Evolutionary conservation across 2,888 invertebrate species (phyloP).

Genomic region (Megastigmus dorsalis): DNA sequence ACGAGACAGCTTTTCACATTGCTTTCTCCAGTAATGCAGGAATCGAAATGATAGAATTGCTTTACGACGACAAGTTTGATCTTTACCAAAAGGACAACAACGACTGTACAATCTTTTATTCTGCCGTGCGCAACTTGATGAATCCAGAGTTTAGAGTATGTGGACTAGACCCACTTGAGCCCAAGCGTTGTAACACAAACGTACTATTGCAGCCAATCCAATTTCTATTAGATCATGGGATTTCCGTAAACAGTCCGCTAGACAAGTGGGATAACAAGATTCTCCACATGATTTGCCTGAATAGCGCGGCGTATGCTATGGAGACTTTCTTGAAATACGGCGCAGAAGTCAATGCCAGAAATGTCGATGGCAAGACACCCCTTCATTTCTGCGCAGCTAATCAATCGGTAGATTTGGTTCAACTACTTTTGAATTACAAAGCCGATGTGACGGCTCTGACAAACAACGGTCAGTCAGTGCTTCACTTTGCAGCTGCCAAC

Average conservation of each 20-base stretch:
- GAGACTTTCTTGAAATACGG: conserved; percentile 24
- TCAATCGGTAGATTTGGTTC: conserved; percentile 7
- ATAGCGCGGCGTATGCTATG: conserved; percentile 28
- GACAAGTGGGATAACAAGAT: conserved; percentile 16
- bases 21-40: conserved; percentile 30
- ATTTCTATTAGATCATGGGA: conserved; percentile 28
- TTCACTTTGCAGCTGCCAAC: conserved; percentile 45
- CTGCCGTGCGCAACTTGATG: conserved; percentile 27
- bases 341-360: conserved; percentile 29
- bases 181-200: not conserved
- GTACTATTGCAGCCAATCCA: conserved; percentile 14
- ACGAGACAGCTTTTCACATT: conserved; percentile 33
- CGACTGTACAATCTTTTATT: conserved; percentile 10
- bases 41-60: conserved; percentile 17
- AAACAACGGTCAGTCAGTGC: conserved; percentile 18
- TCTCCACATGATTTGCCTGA: conserved; percentile 43
- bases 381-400: conserved; percentile 34
- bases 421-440: conserved; percentile 20
- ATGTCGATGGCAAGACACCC: conserved; percentile 31
- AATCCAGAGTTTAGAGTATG: conserved; percentile 9
- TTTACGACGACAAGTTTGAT: conserved; percentile 23
- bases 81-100: conserved; percentile 13
- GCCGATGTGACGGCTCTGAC: conserved; percentile 24
- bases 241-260: conserved; percentile 18
- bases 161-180: too few relatives aligned